These are phyloP conservation scores for Heliconius sara DNA, from an alignment of 2,888 invertebrate species.

Conservation along the genomic window DNA sequence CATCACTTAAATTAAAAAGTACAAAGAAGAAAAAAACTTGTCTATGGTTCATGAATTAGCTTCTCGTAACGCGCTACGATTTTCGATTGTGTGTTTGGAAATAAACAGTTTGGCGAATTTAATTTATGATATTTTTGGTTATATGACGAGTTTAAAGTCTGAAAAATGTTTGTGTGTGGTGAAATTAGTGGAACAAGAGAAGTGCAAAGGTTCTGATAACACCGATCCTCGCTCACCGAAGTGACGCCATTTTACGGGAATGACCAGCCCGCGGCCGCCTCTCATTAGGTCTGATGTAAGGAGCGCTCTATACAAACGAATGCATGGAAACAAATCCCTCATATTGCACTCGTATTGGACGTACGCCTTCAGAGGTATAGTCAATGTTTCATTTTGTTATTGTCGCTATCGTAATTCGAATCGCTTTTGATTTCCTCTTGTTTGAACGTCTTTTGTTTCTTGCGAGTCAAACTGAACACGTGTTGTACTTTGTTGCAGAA, in stretches of 20 bases:
- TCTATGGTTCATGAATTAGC: conserved; percentile 80
- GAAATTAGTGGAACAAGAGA: conserved; percentile 62
- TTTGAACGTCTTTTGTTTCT: conserved; percentile 82
- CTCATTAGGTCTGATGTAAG: conserved; percentile 81
- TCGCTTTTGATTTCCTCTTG: conserved; percentile 73
- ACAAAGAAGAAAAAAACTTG: conserved; percentile 60
- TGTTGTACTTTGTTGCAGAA: conserved; percentile 76
- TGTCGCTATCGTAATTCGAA: conserved; percentile 69
- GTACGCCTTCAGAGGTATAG: conserved; percentile 81
- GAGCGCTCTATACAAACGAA: conserved; percentile 76
- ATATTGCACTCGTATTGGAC: conserved; percentile 81
- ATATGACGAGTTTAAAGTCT: conserved; percentile 58
- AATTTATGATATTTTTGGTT: conserved; percentile 62
- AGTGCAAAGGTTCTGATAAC: conserved; percentile 72
- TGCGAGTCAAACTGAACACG: conserved; percentile 69
- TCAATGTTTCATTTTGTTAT: conserved; percentile 60
- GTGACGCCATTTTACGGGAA: conserved; percentile 85
- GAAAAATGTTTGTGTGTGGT: conserved; percentile 68
- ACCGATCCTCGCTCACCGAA: conserved; percentile 79
- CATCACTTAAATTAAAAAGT: conserved; percentile 57
- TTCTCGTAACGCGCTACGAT: conserved; percentile 77
- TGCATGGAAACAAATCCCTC: conserved; percentile 80
- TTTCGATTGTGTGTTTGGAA: conserved; percentile 80
- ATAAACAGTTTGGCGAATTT: conserved; percentile 72
- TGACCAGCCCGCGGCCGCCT: conserved; percentile 84